Conservation (phyloP, 92 coral and sea anemone genomes). For the Siderastrea radians region DNA sequence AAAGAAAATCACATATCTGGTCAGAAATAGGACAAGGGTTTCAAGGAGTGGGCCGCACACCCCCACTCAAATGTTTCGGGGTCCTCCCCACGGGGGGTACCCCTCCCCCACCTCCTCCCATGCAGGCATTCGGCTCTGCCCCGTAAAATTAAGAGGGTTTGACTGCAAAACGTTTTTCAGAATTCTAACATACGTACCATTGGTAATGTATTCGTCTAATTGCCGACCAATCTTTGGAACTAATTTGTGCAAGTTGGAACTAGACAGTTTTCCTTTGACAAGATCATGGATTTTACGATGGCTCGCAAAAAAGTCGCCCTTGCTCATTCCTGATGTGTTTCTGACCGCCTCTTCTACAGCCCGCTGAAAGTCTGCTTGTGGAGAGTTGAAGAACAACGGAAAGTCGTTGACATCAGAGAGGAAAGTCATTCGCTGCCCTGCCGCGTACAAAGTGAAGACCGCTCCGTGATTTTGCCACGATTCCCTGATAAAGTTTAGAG, state of each 20-base stretch:
- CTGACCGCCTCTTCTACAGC: slow-evolving; percentile 60
- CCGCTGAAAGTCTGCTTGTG: slow-evolving; percentile 54
- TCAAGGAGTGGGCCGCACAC: too few species aligned
- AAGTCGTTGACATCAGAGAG: slow-evolving; percentile 49
- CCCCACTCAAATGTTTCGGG: too few species aligned
- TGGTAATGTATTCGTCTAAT: slow-evolving; percentile 22
- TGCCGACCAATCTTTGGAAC: slow-evolving; percentile 41
- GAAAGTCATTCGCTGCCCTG: slow-evolving; percentile 67
- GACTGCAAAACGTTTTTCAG: too few species aligned
- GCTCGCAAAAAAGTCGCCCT: slow-evolving; percentile 39
- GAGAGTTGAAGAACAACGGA: slow-evolving; percentile 56
- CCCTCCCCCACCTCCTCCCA: too few species aligned
- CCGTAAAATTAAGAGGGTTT: too few species aligned
- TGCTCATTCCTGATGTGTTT: slow-evolving; percentile 53
- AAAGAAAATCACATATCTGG: too few species aligned
- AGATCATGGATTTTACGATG: slow-evolving; percentile 64
- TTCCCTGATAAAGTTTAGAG: slow-evolving; percentile 40
- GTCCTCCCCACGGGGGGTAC: too few species aligned
- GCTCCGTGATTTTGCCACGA: slow-evolving; percentile 30
- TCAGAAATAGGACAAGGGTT: too few species aligned
- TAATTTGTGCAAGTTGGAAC: slow-evolving; percentile 46
- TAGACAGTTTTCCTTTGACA: slow-evolving; percentile 55
- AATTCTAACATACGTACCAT: not conserved
- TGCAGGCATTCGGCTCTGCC: too few species aligned
- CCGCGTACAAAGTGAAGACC: slow-evolving; percentile 49